Base-by-base conservation (phyloP, 1,140 invertebrate species). In the Drosophila nikananu region DNA sequence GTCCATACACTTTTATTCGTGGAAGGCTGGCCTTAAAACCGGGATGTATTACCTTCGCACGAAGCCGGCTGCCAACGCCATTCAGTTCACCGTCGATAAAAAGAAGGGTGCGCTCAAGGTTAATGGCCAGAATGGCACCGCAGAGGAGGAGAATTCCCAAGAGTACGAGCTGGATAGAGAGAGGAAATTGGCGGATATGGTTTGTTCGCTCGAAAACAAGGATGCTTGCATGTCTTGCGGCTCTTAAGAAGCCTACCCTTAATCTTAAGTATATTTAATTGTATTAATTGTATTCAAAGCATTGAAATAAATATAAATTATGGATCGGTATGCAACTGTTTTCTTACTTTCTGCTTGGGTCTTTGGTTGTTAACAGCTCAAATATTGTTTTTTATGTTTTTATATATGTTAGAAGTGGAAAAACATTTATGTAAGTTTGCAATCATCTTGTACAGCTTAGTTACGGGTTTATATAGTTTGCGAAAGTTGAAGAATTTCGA, bases 1-100 rank as follows among this genome's bases (percentile, higher is more conserved):
- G 3, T 99, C 98, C 9, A 99, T 99, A 96, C 99, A 99, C 93
- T 99, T 99, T 93, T 98, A 98, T 93, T 98, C 97, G 0, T 99
- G 99, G 99, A 97, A 98, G 94, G 95, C 96, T 93, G 98, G 99
- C 9, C 94, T 99, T 15, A 99, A 99, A 94, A 99, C 99, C 32
- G 99, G 99, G 41, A 99, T 99, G 98, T 99, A 99, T 93, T 99
- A 99, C 93, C 94, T 99, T 65, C 95, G 99, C 32, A 99, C 98
- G 0, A 99, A 99, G 87, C 98, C 99, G 10, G 98, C 99, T 8
- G 98, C 97, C 3, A 96, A 98, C 92, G 97, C 99, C 9, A 98
- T 99, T 83, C 98, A 99, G 93, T 99, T 99, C 93, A 99, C 99
- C 15, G 98, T 99, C 1, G 98, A 99, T 93, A 99, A 99, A 92